Base-by-base conservation (phyloP, 2,888 invertebrate genomes). In the Erannis defoliaria region DNA sequence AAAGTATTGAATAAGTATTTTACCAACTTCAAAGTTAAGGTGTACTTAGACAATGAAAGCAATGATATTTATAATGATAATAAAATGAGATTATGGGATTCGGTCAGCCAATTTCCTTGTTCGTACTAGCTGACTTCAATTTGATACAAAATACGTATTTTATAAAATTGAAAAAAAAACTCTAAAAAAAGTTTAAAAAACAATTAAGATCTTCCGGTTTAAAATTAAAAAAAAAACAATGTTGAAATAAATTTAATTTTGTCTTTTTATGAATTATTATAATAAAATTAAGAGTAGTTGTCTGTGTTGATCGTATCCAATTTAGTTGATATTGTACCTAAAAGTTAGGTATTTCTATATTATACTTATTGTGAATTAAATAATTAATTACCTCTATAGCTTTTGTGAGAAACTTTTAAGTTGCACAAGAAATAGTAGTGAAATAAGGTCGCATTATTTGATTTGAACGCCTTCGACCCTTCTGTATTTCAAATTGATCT, bases 1-100 rank as follows among this genome's bases (percentile, higher is more conserved):
- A 81, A 86, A 89, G 91, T 91, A 92, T 90, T 91, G 86, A 85
- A 82, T 92, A 91, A 92, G 92, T 91, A 91, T 91, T 93, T 91
- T 91, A 91, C 88, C 89, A 86, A 89, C 88, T 84, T 83, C 86
- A 86, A 85, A 76, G 83, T 81, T 88, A 88, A 85, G 86, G 76
- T 84, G 85, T 86, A 87, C 84, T 88, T 68, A 88, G 85, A 80
- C 81, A 84, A 87, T 85, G 86, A 87, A 91, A 93, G 90, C 91
- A 90, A 93, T 92, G 88, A 86, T 91, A 90, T 90, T 90, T 90
- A 92, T 91, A 89, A 86, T 84, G 76, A 79, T 67, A 67, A 68
- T 66, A 82, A 82, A 80, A 77, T 81, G 81, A 76, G 81, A 83
- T 80, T 77, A 77, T 77, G 72, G 76, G 77, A 81, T 80, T 82